Evolutionary conservation across 2,113 vertebrate genomes (phyloP), one percentile per base, ranked within the genome.

Genomic region (Centropristis striata): DNA sequence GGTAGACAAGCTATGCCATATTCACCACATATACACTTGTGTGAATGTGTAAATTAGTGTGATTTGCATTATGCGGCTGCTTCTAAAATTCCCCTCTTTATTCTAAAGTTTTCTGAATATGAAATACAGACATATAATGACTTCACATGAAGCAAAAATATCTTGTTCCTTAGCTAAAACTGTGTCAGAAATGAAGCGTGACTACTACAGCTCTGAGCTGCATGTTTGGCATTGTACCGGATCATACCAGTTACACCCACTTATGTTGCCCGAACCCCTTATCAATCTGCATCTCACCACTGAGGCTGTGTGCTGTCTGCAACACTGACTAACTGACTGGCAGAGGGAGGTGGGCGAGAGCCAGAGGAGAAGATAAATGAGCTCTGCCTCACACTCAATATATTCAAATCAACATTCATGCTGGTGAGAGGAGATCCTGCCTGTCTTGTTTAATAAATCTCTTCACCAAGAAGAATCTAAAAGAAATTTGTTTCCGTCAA

Each of bases 291-390:
- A 86, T 86, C 82, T 77, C 18, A 15, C 32, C 44, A 9, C 41
- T 25, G 53, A 65, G 37, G 41, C 47, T 58, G 78, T 6, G 28
- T 47, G 71, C 71, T 66, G 65, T 67, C 76, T 71, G 71, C 64
- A 86, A 28, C 65, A 14, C 54, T 58, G 66, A 72, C 63, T 75
- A 16, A 41, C 46, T 73, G 87, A 80, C 61, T 66, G 73, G 49
- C 74, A 76, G 51, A 21, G 69, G 44, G 78, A 54, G 71, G 67
- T 58, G 77, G 39, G 72, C 74, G 89, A 58, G 80, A 83, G 74
- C 50, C 55, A 54, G 73, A 69, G 25, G 57, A 78, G 66, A 77
- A 75, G 80, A 90, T 87, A 78, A 83, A 88, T 73, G 63, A 85
- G 66, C 65, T 85, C 70, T 71, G 67, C 73, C 14, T 81, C 64